phyloP scores from a whole-genome alignment of 2,888 invertebrate species.

The Lypha dubia region DNA sequence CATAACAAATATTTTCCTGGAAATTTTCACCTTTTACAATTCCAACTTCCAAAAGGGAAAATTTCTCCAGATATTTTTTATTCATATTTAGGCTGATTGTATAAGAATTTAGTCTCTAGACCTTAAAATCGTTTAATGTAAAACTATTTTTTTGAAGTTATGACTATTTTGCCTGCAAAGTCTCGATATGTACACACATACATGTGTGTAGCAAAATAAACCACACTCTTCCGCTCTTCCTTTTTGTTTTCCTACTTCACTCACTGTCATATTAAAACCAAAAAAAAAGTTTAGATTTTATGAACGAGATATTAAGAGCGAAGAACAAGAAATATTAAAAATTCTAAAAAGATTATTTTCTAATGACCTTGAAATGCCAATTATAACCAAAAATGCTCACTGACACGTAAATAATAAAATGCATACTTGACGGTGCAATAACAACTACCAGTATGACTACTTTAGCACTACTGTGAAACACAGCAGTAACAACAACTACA shows the following conservation, averaged over 20 bases:
- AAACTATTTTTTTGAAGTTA: no score
- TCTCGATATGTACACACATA: no score
- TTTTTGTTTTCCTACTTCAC: slow-evolving; percentile 3
- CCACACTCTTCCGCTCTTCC: background rate
- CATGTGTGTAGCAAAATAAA: background rate
- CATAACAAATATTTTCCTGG: no score
- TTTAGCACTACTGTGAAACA: background rate
- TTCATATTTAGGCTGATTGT: no score
- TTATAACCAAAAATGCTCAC: slow-evolving; percentile 68
- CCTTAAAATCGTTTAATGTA: no score
- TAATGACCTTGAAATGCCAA: slow-evolving; percentile 68
- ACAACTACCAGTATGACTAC: background rate
- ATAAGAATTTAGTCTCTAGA: no score
- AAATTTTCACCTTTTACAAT: no score
- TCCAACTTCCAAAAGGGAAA: no score
- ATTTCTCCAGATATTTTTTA: no score
- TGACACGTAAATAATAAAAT: slow-evolving; percentile 71
- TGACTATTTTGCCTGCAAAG: no score
- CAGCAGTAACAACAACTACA: background rate
- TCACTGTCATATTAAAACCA: slow-evolving; percentile 14
- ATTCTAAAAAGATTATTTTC: slow-evolving; percentile 43
- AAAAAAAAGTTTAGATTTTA: slow-evolving; percentile 13
- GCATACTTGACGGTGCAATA: slow-evolving; percentile 62
- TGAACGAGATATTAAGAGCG: slow-evolving; percentile 3
- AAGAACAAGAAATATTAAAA: slow-evolving; percentile 56